Percentiles rank a stretch among this genome's conserved stretches.
phyloP scores from a whole-genome alignment of 2,888 invertebrate genomes.

The Nowickia ferox region DNA sequence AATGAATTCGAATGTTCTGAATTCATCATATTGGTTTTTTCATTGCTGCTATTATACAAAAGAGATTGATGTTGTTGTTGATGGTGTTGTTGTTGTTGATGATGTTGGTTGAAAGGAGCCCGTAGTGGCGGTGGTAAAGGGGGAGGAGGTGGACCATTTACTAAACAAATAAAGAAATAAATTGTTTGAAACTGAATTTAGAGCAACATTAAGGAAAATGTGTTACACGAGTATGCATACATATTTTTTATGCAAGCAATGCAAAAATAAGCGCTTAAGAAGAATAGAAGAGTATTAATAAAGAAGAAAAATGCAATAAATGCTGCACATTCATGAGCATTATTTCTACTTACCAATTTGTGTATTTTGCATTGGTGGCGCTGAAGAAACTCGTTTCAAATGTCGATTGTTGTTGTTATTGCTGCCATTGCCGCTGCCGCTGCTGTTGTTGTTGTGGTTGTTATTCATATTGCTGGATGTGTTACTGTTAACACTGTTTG shows the following conservation, averaged over 20 bases:
- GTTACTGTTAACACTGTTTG: conserved; percentile 84
- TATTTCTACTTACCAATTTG: conserved; percentile 78
- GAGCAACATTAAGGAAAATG: conserved; percentile 33
- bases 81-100: conserved; percentile 57
- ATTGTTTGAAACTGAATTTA: conserved; percentile 26
- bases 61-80: conserved; percentile 1
- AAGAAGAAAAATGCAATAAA: neutral
- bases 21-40: conserved; percentile 70
- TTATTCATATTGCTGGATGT: conserved; percentile 82
- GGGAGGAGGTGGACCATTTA: conserved; percentile 87
- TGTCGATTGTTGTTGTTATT: conserved; percentile 79
- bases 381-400: conserved; percentile 85
- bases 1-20: conserved; percentile 69
- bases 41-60: conserved; percentile 42
- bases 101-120: conserved; percentile 77
- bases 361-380: conserved; percentile 83
- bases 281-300: conserved; percentile 1
- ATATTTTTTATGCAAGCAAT: conserved; percentile 18
- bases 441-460: conserved; percentile 73
- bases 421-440: conserved; percentile 68
- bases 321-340: neutral
- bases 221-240: neutral
- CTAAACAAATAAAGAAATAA: conserved; percentile 70
- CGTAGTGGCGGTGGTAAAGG: conserved; percentile 87
- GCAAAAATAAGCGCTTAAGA: neutral